phyloP scores from a whole-genome alignment of 2,113 vertebrate species.

The Cryptoleucopteryx plumbea region DNA sequence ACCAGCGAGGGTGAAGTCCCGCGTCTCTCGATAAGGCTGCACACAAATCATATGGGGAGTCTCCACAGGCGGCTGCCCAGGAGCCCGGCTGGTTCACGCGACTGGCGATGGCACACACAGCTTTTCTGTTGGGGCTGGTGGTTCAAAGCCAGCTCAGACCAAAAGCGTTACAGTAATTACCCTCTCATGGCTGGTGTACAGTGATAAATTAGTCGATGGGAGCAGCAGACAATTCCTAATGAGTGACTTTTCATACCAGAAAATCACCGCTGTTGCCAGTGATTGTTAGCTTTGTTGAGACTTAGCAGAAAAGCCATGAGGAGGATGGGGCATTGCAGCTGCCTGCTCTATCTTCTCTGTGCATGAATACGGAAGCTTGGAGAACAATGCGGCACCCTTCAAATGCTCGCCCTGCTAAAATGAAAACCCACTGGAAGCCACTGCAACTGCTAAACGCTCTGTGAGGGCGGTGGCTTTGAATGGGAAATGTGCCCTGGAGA shows the following conservation, averaged over 20 bases:
- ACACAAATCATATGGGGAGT: background rate
- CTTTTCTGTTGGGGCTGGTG: background rate
- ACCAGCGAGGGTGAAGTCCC: background rate
- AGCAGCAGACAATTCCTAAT: conserved; percentile 31
- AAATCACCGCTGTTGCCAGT: background rate
- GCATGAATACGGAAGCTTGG: background rate
- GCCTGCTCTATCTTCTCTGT: conserved; percentile 1
- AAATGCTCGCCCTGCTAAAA: background rate
- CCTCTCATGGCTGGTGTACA: background rate
- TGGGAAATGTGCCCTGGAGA: background rate
- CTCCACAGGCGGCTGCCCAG: background rate
- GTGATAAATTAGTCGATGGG: background rate
- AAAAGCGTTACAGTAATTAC: background rate
- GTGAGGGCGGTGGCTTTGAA: background rate
- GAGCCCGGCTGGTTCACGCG: background rate
- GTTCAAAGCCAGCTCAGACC: background rate
- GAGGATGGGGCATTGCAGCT: background rate
- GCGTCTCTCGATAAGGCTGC: background rate
- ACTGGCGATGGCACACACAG: background rate
- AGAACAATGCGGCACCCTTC: background rate
- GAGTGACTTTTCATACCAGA: conserved; percentile 35
- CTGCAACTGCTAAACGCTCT: background rate
- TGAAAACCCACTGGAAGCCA: background rate
- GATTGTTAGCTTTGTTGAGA: background rate
- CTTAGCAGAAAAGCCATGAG: background rate